A percentile compares a stretch with the other conserved stretches of the same genome.
phyloP scores from a whole-genome alignment of 2,797 vertebrate genomes.

The Forpus xanthops region DNA sequence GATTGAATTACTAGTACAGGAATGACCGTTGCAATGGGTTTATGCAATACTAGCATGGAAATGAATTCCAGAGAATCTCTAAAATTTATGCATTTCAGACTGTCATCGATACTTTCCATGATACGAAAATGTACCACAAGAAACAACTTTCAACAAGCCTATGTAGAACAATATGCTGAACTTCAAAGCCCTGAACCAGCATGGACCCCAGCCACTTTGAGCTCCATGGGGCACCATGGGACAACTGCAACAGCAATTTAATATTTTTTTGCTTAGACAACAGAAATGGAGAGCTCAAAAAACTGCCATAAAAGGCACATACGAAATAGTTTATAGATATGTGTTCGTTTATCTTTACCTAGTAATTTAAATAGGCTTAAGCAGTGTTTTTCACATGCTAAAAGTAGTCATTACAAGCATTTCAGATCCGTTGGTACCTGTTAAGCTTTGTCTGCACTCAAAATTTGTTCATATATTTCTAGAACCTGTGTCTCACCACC shows the following conservation, averaged over 20 bases:
- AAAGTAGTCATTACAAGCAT: neutral
- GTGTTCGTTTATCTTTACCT: neutral
- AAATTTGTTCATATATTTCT: neutral
- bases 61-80: neutral
- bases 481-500: neutral
- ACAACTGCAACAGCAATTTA: neutral
- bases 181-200: neutral
- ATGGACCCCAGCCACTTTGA: neutral
- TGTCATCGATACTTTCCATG: neutral
- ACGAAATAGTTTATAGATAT: neutral
- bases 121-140: neutral
- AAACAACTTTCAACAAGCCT: neutral
- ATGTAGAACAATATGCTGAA: neutral
- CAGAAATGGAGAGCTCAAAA: neutral
- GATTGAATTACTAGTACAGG: neutral
- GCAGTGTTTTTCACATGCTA: neutral
- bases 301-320: neutral
- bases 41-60: neutral
- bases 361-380: neutral
- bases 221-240: neutral
- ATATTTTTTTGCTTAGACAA: neutral
- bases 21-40: neutral
- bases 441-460: neutral
- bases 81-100: neutral
- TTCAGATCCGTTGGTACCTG: neutral